Evolutionary conservation across 2,113 vertebrate genomes (phyloP), one percentile per base, ranked within the genome.

Genomic region (Channa maculata): DNA sequence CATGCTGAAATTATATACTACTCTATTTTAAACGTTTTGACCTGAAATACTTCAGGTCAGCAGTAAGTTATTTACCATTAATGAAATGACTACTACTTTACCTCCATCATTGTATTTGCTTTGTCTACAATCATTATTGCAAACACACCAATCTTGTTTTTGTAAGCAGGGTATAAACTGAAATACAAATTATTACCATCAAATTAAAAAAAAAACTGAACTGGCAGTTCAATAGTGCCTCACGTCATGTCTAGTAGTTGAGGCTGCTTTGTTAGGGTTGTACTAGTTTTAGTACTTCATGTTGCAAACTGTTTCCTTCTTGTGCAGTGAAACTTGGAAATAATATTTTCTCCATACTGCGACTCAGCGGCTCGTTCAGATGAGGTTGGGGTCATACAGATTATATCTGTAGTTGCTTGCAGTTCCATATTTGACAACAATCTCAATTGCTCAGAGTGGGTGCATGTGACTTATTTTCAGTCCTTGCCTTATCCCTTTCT

Each of bases 1-100:
- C 60, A 54, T 57, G 70, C 54, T 53, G 14, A 77, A 43, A 83
- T 49, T 34, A 77, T 58, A 61, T 57, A 71, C 48, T 44, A 67
- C 12, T 33, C 50, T n/a, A 57, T 39, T 51, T 50, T 36, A 34
- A 54, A 44, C 12, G 7, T 66, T 60, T 10, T 50, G 51, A 34
- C 33, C 33, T 38, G 12, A 39, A 66, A 60, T 34, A 49, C 46
- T 24, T 24, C 24, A 24, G 24, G 1, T 24, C 1, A 24, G 24
- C 24, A 24, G 24, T 24, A 24, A 24, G 24, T 24, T 24, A 24
- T 24, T 24, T 24, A 24, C 24, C 24, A 24, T 24, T 24, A 24
- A 24, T 24, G 1, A 24, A 24, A 24, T 24, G 24, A 24, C 24
- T 24, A 24, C 24, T 24, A 24, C 24, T 24, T 1, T 24, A 24